Conservation (phyloP, 2,888 invertebrate species). For the Pimpla rufipes region DNA sequence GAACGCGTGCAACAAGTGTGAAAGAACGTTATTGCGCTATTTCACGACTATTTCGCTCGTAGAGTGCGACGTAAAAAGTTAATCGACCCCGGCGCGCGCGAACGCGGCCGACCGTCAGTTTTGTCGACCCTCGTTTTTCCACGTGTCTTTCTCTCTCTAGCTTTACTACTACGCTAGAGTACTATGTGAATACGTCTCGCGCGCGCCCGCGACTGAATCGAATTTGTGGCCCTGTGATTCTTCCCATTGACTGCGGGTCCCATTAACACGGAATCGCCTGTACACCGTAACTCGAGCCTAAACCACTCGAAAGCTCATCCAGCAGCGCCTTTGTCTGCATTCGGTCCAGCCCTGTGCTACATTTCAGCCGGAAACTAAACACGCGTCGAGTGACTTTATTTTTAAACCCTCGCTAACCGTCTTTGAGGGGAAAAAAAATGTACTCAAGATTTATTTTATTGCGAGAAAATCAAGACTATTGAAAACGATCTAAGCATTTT, state of each 20-base stretch:
- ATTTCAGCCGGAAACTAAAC: neutral
- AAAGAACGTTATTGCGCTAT: slow-evolving; percentile 79
- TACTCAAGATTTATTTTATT: too few relatives aligned
- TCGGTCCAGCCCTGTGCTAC: neutral
- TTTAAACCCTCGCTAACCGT: too few relatives aligned
- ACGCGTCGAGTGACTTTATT: neutral
- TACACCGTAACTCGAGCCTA: neutral
- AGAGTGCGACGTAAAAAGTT: slow-evolving; percentile 76
- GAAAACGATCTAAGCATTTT: too few relatives aligned
- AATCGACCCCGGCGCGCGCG: slow-evolving; percentile 72
- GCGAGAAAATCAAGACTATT: too few relatives aligned
- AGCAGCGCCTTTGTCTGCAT: neutral
- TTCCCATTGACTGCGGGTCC: neutral
- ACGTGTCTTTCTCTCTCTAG: slow-evolving; percentile 47
- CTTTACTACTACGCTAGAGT: slow-evolving; percentile 16
- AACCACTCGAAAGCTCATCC: neutral
- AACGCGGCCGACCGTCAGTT: slow-evolving; percentile 63
- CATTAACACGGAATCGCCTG: neutral
- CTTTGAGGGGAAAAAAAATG: too few relatives aligned
- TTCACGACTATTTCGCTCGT: slow-evolving; percentile 78
- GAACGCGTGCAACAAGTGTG: slow-evolving; percentile 80
- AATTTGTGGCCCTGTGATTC: slow-evolving; percentile 23
- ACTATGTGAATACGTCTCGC: slow-evolving; percentile 13
- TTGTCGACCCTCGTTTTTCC: slow-evolving; percentile 61
- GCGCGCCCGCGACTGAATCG: slow-evolving; percentile 7